phyloP scores from a whole-genome alignment of 2,797 vertebrate species.

The Psittacula echo region DNA sequence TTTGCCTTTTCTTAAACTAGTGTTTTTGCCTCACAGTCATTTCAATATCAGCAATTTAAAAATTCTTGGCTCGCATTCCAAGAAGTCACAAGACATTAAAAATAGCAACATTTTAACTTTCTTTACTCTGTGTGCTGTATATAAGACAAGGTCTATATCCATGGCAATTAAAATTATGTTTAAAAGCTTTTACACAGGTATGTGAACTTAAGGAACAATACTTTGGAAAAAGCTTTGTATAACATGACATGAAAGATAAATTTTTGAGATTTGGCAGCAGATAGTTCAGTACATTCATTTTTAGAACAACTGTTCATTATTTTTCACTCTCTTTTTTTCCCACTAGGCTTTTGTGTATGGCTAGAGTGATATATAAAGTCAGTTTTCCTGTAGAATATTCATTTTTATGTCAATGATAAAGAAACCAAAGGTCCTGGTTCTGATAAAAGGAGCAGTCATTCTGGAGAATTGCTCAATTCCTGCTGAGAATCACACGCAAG shows the following conservation, averaged over 20 bases:
- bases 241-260: background rate
- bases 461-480: background rate
- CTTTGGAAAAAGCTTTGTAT: background rate
- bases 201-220: background rate
- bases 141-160: background rate
- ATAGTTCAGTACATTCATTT: background rate
- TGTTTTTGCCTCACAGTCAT: constrained; percentile 1
- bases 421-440: background rate
- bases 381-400: background rate
- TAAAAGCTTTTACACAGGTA: background rate
- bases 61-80: background rate
- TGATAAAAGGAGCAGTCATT: background rate
- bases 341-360: background rate
- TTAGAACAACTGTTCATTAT: background rate
- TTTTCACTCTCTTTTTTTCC: background rate
- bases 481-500: background rate
- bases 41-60: constrained; percentile 4
- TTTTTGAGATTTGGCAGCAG: background rate
- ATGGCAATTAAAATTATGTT: background rate
- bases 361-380: background rate
- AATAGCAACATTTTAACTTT: background rate
- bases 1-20: background rate
- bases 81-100: background rate
- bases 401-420: background rate
- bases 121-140: background rate